Base-by-base conservation (phyloP, 2,113 vertebrate species). In the Chloebia gouldiae region DNA sequence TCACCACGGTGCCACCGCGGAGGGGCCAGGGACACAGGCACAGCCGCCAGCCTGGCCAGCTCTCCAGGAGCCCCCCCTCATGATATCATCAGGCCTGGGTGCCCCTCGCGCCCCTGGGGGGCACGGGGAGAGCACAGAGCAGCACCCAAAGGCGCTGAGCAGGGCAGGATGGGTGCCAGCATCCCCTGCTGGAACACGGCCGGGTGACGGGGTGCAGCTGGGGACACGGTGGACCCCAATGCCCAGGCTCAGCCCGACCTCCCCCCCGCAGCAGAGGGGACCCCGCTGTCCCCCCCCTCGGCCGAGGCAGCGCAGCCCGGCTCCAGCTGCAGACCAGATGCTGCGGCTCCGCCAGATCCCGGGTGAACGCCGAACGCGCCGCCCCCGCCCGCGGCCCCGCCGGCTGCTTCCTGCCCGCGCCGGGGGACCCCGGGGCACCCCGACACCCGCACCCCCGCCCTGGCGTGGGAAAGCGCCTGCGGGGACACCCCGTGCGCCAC, bases 281-380 rank as follows among this genome's bases (percentile, higher is more conserved):
- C 73, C n/a, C 73, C 75, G n/a, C 59, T 63, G 23, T 49, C 33
- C n/a, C n/a, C 31, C 37, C 54, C 61, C n/a, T n/a, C 40, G 12
- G 13, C 33, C 31, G 81, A 33, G 83, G 86, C 70, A 71, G 88
- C 82, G 21, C 35, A 30, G 79, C 65, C 40, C 40, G 35, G 75
- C 85, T 49, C 78, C 92, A 88, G 93, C 94, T 96, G 91, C 73
- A 72, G 81, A 91, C 81, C 96, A 95, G 94, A 95, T 96, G 93
- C 86, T 80, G 81, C 56, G 3, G 81, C 86, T 66, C 54, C 65
- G 22, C 51, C 90, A 57, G 75, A 81, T 73, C 92, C 90, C 57
- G 50, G 94, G 81, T n/a, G 59, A 86, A 39, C 39, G 39, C n/a
- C 8, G 57, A 89, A 51, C 59, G n/a, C n/a, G 44, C 60, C 86